Percentiles rank a stretch among this genome's conserved stretches.
phyloP scores from a whole-genome alignment of 2,113 vertebrate species.

The Salminus brasiliensis region DNA sequence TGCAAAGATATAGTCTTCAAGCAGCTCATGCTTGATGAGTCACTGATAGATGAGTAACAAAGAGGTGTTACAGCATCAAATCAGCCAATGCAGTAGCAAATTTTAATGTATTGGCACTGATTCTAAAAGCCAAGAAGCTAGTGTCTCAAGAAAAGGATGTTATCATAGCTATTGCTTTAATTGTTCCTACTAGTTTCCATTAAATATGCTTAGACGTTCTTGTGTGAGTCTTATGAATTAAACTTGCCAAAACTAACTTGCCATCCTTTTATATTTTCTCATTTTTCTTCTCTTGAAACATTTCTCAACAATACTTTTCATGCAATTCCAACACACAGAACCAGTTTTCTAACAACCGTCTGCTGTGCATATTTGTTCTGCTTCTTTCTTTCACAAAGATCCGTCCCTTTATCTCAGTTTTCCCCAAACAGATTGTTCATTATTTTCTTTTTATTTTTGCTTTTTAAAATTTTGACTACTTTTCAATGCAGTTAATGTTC shows the following conservation, averaged over 20 bases:
- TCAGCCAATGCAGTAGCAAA: neutral
- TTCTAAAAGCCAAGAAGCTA: slow-evolving; percentile 1
- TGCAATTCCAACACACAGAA: neutral
- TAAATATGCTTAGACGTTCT: neutral
- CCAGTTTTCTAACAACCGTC: neutral
- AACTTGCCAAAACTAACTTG: neutral
- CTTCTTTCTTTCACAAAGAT: neutral
- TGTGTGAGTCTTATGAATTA: neutral
- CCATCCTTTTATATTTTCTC: neutral
- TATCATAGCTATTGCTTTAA: neutral
- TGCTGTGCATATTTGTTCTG: neutral
- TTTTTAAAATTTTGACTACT: no score
- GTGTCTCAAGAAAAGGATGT: neutral
- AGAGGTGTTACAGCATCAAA: slow-evolving; percentile 28
- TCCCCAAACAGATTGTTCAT: no score
- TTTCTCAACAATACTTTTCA: neutral
- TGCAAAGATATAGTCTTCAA: neutral
- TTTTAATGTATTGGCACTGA: slow-evolving; percentile 46
- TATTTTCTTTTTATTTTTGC: neutral
- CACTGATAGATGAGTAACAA: slow-evolving; percentile 57
- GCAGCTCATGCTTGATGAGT: slow-evolving; percentile 59
- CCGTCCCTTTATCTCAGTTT: no score
- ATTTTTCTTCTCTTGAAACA: neutral
- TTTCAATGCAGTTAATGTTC: no score
- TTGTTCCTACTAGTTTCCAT: neutral